Evolutionary conservation across 2,888 invertebrate genomes (phyloP), one percentile per base, ranked within the genome.

Genomic region (Oscheius myriophilus): DNA sequence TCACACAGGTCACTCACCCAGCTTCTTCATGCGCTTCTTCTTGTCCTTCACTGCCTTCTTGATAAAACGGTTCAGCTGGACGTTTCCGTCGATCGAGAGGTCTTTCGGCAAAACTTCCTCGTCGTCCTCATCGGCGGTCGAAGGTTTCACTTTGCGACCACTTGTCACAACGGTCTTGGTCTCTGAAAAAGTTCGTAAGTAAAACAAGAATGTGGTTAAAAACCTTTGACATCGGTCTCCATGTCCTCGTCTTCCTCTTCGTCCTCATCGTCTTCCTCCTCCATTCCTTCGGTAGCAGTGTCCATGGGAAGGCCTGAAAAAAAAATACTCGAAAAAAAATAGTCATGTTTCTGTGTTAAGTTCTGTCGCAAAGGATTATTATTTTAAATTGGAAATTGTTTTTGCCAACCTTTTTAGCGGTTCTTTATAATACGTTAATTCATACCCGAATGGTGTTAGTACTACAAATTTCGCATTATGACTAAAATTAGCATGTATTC

Each of bases 1-100:
- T 23, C 39, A 1, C 9, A 25, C 16, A 26, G 39, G 54, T 16
- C 14, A 54, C 65, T 43, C 16, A 78, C 76, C 64, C 12, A 75
- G 71, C 66, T 82, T 82, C 55, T 71, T 73, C 9, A 69, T 61
- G 67, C 74, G 73, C 73, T 82, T 84, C 73, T 85, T 85, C 62
- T 77, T 71, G 63, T 78, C 78, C 73, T 85, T 85, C 33, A 82
- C 76, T 21, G 82, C 83, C 25, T 75, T 78, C 63, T 82, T 82
- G 67, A 85, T 85, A 23, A 78, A 72, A 33, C 71, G 72, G 68
- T 83, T 82, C 33, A 84, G 49, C 55, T 82, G 80, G 9, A 81
- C 80, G 69, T 84, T 84, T 59, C 83, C 83, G 42, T 78, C 82
- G 45, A 82, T 68, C n/a, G 67, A 63, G 11, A 84, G 72, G 46